Percentiles rank a stretch among this genome's conserved stretches.
phyloP scores from a whole-genome alignment of 2,888 invertebrate genomes.

The Troilus luridus region DNA sequence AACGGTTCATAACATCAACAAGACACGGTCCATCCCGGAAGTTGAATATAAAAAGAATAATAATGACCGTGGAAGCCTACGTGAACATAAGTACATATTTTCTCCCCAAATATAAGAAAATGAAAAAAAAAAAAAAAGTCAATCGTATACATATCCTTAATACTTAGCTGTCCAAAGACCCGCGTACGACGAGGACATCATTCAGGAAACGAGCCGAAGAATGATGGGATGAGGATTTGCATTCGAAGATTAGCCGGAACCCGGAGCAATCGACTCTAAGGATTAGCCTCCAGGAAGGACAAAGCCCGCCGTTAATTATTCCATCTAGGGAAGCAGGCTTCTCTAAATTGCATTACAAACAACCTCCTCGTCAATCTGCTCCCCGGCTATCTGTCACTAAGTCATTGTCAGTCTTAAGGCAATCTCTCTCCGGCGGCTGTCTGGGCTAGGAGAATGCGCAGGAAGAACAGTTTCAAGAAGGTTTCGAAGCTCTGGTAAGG shows the following conservation, averaged over 20 bases:
- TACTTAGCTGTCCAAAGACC: neutral
- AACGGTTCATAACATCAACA: no score
- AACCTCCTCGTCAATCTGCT: neutral
- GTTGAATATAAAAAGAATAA: no score
- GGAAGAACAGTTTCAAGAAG: neutral
- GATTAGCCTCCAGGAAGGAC: neutral
- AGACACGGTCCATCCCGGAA: no score
- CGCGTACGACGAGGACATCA: neutral
- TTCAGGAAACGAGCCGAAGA: neutral
- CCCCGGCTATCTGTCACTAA: neutral
- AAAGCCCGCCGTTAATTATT: neutral
- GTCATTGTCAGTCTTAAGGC: neutral
- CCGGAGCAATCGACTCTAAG: neutral
- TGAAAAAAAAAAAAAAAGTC: no score
- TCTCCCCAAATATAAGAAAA: no score
- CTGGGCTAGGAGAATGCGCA: neutral
- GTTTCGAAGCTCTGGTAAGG: neutral
- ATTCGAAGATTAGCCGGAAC: neutral
- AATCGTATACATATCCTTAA: neutral
- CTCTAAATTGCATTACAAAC: conserved; percentile 15
- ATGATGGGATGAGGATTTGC: neutral
- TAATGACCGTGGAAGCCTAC: no score
- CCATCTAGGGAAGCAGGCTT: neutral
- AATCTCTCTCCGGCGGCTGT: neutral
- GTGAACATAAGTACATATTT: no score